phyloP scores from a whole-genome alignment of 2,888 invertebrate genomes.

The Gasteruption jaculator region DNA sequence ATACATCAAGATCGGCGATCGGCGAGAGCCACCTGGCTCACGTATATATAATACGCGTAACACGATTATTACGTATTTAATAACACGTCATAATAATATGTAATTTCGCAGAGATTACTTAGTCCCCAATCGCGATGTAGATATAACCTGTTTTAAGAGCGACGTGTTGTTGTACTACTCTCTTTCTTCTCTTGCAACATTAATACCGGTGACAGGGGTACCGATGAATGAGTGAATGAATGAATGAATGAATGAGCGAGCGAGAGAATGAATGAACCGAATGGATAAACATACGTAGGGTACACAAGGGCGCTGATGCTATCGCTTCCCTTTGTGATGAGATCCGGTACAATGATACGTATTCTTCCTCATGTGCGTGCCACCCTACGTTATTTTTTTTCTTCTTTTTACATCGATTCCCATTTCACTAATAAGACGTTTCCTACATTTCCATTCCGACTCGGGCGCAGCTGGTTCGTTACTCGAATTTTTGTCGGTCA shows the following conservation, averaged over 20 bases:
- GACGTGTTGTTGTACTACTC: conserved; percentile 6
- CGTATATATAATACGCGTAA: too few species aligned
- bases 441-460: conserved; percentile 20
- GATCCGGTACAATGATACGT: conserved; percentile 45
- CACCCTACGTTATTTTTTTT: too few species aligned
- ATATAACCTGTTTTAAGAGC: too few species aligned
- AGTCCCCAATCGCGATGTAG: too few species aligned
- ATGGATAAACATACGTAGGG: too few species aligned
- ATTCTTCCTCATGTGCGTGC: conserved; percentile 9
- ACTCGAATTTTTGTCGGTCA: too few species aligned
- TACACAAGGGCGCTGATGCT: conserved; percentile 36
- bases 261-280: conserved; percentile 36
- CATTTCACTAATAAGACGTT: conserved; percentile 41
- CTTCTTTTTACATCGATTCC: too few species aligned
- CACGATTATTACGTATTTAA: conserved; percentile 42
- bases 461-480: too few species aligned
- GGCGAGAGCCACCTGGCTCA: too few species aligned
- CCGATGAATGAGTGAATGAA: too few species aligned
- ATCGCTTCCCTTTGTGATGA: conserved; percentile 43
- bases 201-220: conserved; percentile 32
- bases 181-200: conserved; percentile 16
- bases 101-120: conserved; percentile 35
- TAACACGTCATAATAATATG: conserved; percentile 40
- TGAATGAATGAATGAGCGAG: too few species aligned
- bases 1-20: too few species aligned